Evolutionary conservation across 2,888 invertebrate species (phyloP), one percentile per base, ranked within the genome.

Genomic region (Tinea semifulvella): DNA sequence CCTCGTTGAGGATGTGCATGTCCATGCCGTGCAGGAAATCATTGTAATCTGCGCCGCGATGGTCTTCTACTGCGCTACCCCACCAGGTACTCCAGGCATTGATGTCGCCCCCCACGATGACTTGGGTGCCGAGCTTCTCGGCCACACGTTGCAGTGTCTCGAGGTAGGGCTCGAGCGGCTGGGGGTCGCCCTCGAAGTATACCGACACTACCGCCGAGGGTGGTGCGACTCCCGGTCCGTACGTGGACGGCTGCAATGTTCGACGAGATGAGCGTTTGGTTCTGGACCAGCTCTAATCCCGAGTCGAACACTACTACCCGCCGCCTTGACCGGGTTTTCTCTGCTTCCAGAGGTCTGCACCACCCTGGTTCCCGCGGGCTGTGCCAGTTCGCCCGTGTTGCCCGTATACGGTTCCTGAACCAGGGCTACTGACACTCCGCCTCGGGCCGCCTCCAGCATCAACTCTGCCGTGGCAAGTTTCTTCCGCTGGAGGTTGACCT

Each of bases 321-420:
- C 56, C 0, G 56, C 49, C 14, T 58, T 55, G 0, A 50, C 50
- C 3, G 50, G 53, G 22, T 51, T 52, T n/a, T 46, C 27, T n/a
- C 55, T 44, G 38, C 48, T 50, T 0, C 49, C 43, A 3, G 53
- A 47, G 45, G 53, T 52, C 46, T 57, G 56, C 31, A 56, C 50
- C 11, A 53, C 44, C 16, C 11, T 47, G 0, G 49, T 49, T 31
- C 52, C 54, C 0, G 49, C 48, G 16, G 47, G 22, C 11, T 48
- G 38, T 27, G 50, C 53, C 0, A 56, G 3, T 0, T n/a, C 26
- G 0, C 56, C 55, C 2, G 7, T 43, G 0, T 18, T 26, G 0
- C 56, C 58, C 1, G 53, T 52, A 27, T 58, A 60, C 0, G 58
- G 57, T 49, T 60, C 58, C 18, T 60, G 58, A 1, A 58, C 46